Evolutionary conservation across 2,113 vertebrate genomes (phyloP).

Genomic region (Cyanoramphus novaezelandiae): DNA sequence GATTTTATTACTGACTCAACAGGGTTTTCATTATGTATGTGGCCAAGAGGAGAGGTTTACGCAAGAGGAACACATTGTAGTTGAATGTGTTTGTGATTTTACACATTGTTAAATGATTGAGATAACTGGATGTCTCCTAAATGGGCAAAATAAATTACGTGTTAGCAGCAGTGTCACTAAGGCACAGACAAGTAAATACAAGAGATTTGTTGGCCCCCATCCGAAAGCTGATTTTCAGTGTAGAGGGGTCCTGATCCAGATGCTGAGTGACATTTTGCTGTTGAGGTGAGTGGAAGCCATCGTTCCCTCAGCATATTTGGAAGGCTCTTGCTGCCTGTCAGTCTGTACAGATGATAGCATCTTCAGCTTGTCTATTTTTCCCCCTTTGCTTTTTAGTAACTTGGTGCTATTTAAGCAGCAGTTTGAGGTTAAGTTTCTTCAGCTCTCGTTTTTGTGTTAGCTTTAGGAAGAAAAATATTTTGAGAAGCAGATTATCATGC

Average conservation of each 20-base stretch:
- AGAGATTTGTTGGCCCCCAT: background rate
- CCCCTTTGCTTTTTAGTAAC: background rate
- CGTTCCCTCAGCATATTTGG: background rate
- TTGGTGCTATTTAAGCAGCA: background rate
- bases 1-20: constrained; percentile 82
- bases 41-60: constrained; percentile 76
- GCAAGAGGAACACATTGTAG: constrained; percentile 77
- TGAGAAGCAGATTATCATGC: background rate
- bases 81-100: constrained; percentile 76
- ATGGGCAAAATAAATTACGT: constrained; percentile 44
- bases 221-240: background rate
- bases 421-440: background rate
- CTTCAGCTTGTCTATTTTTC: background rate
- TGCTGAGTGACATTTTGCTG: background rate
- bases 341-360: background rate
- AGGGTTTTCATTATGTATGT: constrained; percentile 81
- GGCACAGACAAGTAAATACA: background rate
- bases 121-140: constrained; percentile 69
- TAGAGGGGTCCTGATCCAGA: background rate
- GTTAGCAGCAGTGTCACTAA: background rate
- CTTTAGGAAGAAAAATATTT: constrained; percentile 46
- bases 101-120: constrained; percentile 72
- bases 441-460: constrained; percentile 3
- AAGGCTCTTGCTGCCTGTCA: background rate
- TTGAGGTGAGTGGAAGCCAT: background rate